A percentile compares a stretch with the other conserved stretches of the same genome.
Evolutionary conservation across 2,113 vertebrate species (phyloP).

Genomic region (Damaliscus lunatus): DNA sequence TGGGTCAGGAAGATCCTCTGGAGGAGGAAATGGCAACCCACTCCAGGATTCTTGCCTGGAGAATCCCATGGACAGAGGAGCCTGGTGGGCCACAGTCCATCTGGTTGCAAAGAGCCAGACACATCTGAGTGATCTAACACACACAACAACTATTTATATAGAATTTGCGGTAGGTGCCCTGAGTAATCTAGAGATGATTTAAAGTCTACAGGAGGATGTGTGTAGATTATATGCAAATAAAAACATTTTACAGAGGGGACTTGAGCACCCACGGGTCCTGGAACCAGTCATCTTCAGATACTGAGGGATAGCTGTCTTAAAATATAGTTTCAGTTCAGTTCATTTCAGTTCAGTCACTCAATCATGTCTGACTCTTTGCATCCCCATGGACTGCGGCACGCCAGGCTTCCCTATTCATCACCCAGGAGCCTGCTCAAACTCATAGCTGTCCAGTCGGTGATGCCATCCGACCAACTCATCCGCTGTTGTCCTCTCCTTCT

Average conservation of each 20-base stretch:
- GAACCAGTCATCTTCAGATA: neutral
- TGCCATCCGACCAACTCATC: neutral
- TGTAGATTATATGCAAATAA: neutral
- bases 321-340: neutral
- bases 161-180: neutral
- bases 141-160: neutral
- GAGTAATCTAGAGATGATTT: neutral
- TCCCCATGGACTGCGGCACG: neutral
- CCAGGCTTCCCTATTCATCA: neutral
- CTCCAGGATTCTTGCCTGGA: neutral
- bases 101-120: neutral
- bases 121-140: neutral
- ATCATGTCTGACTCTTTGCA: neutral
- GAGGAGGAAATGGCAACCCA: neutral
- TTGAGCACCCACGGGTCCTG: neutral
- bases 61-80: neutral
- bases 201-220: neutral
- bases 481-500: neutral
- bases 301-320: neutral
- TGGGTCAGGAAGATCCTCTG: neutral
- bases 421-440: neutral
- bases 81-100: neutral
- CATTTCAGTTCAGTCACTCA: neutral
- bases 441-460: neutral
- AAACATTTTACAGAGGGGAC: neutral